phyloP scores from a whole-genome alignment of 2,888 invertebrate species.

The Agrypnus murinus region DNA sequence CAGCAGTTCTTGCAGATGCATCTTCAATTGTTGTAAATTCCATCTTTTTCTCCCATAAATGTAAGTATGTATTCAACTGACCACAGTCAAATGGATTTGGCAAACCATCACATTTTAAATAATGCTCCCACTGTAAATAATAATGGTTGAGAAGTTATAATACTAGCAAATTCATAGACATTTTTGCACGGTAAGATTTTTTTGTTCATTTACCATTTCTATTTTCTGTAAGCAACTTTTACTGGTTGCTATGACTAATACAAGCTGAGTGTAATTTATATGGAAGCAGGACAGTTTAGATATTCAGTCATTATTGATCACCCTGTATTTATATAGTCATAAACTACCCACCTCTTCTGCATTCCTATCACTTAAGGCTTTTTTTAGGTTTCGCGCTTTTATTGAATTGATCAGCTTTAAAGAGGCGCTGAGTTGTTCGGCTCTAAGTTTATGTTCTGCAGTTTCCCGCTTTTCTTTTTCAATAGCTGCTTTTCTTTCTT shows the following conservation, averaged over 20 bases:
- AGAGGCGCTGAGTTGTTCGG: constrained; percentile 62
- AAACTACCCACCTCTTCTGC: constrained; percentile 50
- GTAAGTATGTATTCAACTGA: constrained; percentile 74
- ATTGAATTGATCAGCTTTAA: constrained; percentile 44
- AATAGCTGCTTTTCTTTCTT: constrained; percentile 62
- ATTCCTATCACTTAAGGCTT: constrained; percentile 52
- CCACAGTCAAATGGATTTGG: constrained; percentile 72
- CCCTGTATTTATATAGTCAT: too few species aligned
- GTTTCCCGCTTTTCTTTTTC: constrained; percentile 67
- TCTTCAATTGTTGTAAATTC: constrained; percentile 68
- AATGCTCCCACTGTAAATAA: constrained; percentile 72
- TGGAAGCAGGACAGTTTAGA: too few species aligned
- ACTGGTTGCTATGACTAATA: too few species aligned
- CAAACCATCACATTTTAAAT: constrained; percentile 73
- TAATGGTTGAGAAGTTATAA: too few species aligned
- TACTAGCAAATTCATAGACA: background rate
- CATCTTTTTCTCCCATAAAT: constrained; percentile 72
- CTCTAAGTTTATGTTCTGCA: constrained; percentile 61
- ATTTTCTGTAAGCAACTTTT: too few species aligned
- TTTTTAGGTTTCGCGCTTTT: constrained; percentile 38
- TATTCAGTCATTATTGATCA: too few species aligned
- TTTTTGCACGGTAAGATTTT: background rate
- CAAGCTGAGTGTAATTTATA: too few species aligned
- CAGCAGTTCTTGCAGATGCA: constrained; percentile 68
- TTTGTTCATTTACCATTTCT: too few species aligned